A percentile compares a stretch with the other conserved stretches of the same genome.
Evolutionary conservation across 1,140 invertebrate genomes (phyloP).

Genomic region (Aphaenogaster ashmeadi): DNA sequence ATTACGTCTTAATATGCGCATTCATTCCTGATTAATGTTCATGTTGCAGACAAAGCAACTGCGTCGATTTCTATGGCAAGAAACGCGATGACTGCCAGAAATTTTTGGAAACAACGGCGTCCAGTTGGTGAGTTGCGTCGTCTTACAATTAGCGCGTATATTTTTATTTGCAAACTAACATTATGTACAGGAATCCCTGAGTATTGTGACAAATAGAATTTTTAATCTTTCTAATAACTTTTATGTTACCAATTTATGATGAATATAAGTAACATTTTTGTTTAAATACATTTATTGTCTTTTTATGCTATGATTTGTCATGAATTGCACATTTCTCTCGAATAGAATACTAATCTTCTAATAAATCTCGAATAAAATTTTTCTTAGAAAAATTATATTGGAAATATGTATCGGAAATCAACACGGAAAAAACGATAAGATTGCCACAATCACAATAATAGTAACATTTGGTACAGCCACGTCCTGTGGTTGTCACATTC

Average conservation of each 20-base stretch:
- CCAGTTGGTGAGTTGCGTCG: slow-evolving; percentile 55
- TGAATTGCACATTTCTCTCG: neutral
- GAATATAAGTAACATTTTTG: neutral
- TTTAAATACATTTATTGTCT: neutral
- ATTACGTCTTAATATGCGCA: slow-evolving; percentile 29
- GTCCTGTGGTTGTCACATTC: too few species aligned
- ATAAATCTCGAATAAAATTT: neutral
- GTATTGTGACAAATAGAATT: neutral
- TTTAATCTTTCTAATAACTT: neutral
- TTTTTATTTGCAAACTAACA: neutral
- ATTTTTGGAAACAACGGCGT: slow-evolving; percentile 58
- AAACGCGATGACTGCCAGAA: slow-evolving; percentile 60
- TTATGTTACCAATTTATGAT: neutral
- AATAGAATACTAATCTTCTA: neutral
- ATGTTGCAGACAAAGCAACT: slow-evolving; percentile 57
- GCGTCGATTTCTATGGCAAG: slow-evolving; percentile 24
- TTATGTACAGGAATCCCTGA: neutral
- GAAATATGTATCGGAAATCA: neutral
- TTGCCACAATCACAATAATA: too few species aligned
- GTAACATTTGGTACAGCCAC: too few species aligned
- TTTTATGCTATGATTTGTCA: neutral
- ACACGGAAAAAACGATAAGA: too few species aligned
- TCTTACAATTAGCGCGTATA: neutral
- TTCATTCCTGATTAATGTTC: slow-evolving; percentile 25
- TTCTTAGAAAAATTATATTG: neutral